Conservation (phyloP, 2,113 vertebrate species). For the Ptyas mucosa region DNA sequence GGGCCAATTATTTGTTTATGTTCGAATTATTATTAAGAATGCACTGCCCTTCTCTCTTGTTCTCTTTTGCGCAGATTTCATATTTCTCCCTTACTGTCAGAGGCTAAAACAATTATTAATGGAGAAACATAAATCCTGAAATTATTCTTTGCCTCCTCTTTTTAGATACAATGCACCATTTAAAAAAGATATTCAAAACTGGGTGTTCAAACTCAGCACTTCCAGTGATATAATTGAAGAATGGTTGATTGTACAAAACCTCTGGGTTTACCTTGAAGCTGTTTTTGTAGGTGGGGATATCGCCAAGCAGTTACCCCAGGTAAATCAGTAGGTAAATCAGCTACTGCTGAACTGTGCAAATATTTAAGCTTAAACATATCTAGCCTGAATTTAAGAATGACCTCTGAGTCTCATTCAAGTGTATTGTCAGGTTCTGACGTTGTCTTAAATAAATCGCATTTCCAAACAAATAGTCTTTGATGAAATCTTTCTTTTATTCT, state of each 20-base stretch:
- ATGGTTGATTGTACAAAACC: conserved; percentile 77
- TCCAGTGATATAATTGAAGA: conserved; percentile 76
- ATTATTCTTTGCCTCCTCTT: conserved; percentile 20
- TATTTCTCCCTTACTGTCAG: not conserved
- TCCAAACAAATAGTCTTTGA: too few relatives aligned
- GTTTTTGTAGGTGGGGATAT: conserved; percentile 80
- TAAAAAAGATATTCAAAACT: conserved; percentile 77
- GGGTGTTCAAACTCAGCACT: conserved; percentile 71
- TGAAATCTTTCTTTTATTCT: too few relatives aligned
- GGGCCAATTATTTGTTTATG: not conserved
- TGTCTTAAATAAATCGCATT: too few relatives aligned
- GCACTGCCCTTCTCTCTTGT: not conserved
- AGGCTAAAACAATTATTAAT: not conserved
- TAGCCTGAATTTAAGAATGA: not conserved
- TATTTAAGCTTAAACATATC: not conserved
- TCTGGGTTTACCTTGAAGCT: conserved; percentile 80
- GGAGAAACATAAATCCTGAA: not conserved
- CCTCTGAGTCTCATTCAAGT: not conserved
- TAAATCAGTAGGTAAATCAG: conserved; percentile 68
- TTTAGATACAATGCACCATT: conserved; percentile 70
- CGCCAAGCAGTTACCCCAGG: conserved; percentile 77
- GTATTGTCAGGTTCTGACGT: too few relatives aligned
- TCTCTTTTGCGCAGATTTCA: not conserved
- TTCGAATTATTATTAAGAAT: not conserved
- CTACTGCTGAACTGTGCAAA: not conserved